Percentiles rank a stretch among this genome's conserved stretches.
These are phyloP conservation scores for Verasper variegatus DNA, from an alignment of 2,113 vertebrate species.

Conservation along the genomic window DNA sequence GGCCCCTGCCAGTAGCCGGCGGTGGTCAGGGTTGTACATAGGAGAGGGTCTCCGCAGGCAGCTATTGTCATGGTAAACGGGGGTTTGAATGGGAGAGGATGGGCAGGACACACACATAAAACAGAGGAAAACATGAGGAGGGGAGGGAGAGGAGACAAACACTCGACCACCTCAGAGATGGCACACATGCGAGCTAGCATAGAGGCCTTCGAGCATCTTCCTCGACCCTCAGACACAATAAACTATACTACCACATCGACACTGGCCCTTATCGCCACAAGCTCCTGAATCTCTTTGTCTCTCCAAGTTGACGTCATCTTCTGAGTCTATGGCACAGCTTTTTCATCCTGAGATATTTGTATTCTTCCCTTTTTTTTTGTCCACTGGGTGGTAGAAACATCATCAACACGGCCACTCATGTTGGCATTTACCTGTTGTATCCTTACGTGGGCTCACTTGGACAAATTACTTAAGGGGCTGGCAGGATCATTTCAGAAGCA, in stretches of 20 bases:
- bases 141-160: constrained; percentile 52
- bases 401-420: too few relatives aligned
- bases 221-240: not conserved
- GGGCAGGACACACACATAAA: constrained; percentile 81
- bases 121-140: constrained; percentile 68
- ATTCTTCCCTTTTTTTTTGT: too few relatives aligned
- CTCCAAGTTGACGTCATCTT: too few relatives aligned
- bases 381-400: too few relatives aligned
- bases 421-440: too few relatives aligned
- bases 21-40: constrained; percentile 65
- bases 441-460: too few relatives aligned
- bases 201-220: not conserved
- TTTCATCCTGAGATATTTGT: too few relatives aligned
- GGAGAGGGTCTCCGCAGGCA: constrained; percentile 75
- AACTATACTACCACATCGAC: not conserved
- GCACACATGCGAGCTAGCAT: constrained; percentile 32
- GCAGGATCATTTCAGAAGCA: too few relatives aligned
- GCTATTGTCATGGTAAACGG: constrained; percentile 83
- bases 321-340: too few relatives aligned
- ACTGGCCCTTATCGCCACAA: too few relatives aligned
- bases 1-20: constrained; percentile 72
- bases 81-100: constrained; percentile 75
- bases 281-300: too few relatives aligned
- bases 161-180: constrained; percentile 76
- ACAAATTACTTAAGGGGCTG: too few relatives aligned